Percentiles rank a stretch among this genome's conserved stretches.
Conservation (phyloP, 2,797 vertebrate species). For the Siniperca undulata region DNA sequence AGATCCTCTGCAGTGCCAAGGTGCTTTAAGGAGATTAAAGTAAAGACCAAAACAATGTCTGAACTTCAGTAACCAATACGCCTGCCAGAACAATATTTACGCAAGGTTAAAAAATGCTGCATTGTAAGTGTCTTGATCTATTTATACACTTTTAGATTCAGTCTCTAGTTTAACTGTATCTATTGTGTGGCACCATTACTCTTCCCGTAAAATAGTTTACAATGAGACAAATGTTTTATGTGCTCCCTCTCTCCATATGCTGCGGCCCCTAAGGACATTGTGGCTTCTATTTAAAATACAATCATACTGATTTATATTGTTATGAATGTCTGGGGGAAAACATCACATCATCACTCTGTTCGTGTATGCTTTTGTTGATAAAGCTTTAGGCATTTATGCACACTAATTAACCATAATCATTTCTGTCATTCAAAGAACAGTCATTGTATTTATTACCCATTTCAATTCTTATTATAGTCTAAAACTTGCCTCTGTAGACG, state of each 20-base stretch:
- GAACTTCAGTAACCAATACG: conserved; percentile 69
- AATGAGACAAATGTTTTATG: conserved; percentile 22
- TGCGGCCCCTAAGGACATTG: neutral
- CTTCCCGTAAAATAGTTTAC: conserved; percentile 38
- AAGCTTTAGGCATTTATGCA: neutral
- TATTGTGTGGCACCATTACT: conserved; percentile 27
- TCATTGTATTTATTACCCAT: conserved; percentile 18
- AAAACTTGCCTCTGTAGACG: neutral
- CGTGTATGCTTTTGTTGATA: neutral
- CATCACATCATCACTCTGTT: conserved; percentile 12
- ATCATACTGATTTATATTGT: neutral
- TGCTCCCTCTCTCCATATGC: neutral
- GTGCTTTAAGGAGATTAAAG: conserved; percentile 79
- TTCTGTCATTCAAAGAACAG: conserved; percentile 9
- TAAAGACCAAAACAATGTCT: conserved; percentile 79
- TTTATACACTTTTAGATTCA: conserved; percentile 44
- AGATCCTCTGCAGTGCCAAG: conserved; percentile 76
- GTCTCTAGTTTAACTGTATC: conserved; percentile 16
- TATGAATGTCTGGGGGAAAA: neutral
- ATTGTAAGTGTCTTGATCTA: conserved; percentile 57
- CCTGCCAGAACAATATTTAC: conserved; percentile 57
- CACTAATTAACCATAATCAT: conserved; percentile 29
- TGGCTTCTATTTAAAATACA: conserved; percentile 13
- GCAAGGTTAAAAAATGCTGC: conserved; percentile 58
- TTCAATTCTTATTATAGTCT: conserved; percentile 4